Evolutionary conservation across 2,888 invertebrate species (phyloP).

Genomic region (Rhagophthalmus giganteus): DNA sequence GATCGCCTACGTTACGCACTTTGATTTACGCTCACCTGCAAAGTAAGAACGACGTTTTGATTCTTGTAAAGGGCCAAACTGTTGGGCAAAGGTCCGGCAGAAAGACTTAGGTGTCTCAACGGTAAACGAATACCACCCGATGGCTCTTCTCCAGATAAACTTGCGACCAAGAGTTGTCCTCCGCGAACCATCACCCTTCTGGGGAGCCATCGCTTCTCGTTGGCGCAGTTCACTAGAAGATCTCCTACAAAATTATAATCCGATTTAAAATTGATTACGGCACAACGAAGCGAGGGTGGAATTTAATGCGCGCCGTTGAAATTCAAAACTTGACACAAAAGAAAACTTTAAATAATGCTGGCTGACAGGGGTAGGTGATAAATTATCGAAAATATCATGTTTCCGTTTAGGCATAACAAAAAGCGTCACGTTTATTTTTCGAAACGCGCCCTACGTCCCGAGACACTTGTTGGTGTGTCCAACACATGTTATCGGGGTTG

Average conservation of each 20-base stretch:
- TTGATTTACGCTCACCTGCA: constrained; percentile 47
- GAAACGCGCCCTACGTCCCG: constrained; percentile 7
- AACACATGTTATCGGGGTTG: neutral
- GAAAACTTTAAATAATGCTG: no score
- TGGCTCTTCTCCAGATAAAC: constrained; percentile 31
- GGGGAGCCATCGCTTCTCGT: constrained; percentile 59
- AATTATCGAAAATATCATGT: constrained; percentile 16
- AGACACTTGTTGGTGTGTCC: constrained; percentile 7
- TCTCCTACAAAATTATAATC: constrained; percentile 48
- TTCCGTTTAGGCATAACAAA: constrained; percentile 10
- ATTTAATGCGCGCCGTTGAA: neutral
- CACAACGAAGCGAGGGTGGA: neutral
- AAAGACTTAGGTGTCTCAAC: constrained; percentile 51
- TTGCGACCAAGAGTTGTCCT: constrained; percentile 56
- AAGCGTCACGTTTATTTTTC: no score
- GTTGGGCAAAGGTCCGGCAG: constrained; percentile 50
- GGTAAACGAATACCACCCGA: constrained; percentile 45
- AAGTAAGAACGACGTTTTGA: constrained; percentile 48
- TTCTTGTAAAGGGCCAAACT: constrained; percentile 52
- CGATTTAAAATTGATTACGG: neutral
- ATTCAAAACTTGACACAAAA: neutral
- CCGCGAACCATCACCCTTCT: constrained; percentile 63
- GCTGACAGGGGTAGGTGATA: constrained; percentile 1
- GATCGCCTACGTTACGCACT: no score
- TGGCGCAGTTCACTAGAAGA: constrained; percentile 49